Percentiles rank a stretch among this genome's conserved stretches.
Evolutionary conservation across 2,113 vertebrate species (phyloP).

Genomic region (Grus americana): DNA sequence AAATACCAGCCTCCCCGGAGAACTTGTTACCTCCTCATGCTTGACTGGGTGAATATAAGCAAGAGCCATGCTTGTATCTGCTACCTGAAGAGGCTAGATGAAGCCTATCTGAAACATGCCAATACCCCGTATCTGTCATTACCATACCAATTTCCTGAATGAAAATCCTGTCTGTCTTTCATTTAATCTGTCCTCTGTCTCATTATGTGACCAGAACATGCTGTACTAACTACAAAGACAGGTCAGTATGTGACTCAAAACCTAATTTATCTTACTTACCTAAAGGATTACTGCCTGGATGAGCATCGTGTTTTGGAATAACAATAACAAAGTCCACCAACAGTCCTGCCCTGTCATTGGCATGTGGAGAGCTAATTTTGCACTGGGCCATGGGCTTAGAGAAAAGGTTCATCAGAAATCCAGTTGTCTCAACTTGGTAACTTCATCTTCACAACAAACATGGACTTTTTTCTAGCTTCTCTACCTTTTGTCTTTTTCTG

Average conservation of each 20-base stretch:
- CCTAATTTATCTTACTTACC: slow-evolving; percentile 15
- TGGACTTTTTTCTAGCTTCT: not conserved
- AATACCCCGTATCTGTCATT: not conserved
- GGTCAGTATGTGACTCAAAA: slow-evolving; percentile 24
- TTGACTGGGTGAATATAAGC: slow-evolving; percentile 48
- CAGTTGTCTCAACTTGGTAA: not conserved
- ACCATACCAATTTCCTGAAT: slow-evolving; percentile 26
- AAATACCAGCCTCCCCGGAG: slow-evolving; percentile 19
- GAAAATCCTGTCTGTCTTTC: slow-evolving; percentile 14
- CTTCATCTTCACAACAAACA: not conserved
- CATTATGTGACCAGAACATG: not conserved
- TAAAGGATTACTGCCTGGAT: slow-evolving; percentile 1
- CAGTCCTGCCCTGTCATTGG: not conserved
- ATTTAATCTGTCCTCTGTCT: not conserved
- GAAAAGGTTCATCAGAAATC: not conserved
- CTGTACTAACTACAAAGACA: not conserved
- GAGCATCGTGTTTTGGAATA: not conserved
- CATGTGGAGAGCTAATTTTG: not conserved
- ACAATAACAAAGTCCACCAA: not conserved
- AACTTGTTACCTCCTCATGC: slow-evolving; percentile 54
- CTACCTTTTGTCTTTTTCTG: not conserved
- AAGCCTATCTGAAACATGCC: slow-evolving; percentile 27
- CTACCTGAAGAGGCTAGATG: slow-evolving; percentile 29
- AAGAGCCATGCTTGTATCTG: not conserved
- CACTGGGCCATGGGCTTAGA: not conserved